Evolutionary conservation across 2,888 invertebrate genomes (phyloP), one percentile per base, ranked within the genome.

Genomic region (Patella ulyssiponensis): DNA sequence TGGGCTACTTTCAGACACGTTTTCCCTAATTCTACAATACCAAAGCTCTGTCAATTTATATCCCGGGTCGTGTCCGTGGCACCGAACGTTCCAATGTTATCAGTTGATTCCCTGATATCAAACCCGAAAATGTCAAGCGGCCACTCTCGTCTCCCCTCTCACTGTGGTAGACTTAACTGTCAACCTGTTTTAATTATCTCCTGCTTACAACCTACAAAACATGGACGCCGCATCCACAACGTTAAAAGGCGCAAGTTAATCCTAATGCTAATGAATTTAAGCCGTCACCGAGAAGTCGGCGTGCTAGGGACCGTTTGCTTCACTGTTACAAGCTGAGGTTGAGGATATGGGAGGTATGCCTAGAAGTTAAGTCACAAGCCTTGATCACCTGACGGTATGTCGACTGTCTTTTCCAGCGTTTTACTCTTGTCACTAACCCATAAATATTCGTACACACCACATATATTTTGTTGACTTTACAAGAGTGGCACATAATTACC

Each of bases 171-270:
- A 44, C 44, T 44, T 44, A 44, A 44, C 44, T 44, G 44, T 44
- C 44, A 44, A 44, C 44, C 44, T 44, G 44, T 44, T 44, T 44
- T 44, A 44, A 44, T 44, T 44, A 44, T 44, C 44, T 44, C 44
- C 9, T 44, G 44, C 44, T 44, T 44, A 44, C 44, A 44, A 44
- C 44, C 44, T 44, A 44, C 44, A 44, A 44, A 44, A 44, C 44
- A 23, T 12, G 64, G 64, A n/a, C 64, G 64, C 64, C 64, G 64
- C 64, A 64, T 23, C 64, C 20, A 64, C 64, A 64, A 64, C 64
- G 64, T 64, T 64, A 20, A 64, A 64, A 64, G 64, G 23, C 64
- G 64, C 64, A 64, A 64, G 64, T 64, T 64, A 64, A 64, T 64
- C 64, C 64, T 64, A 20, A 4, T 64, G 64, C 64, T 64, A 64